phyloP scores from a whole-genome alignment of 2,888 invertebrate species.

The Megamerina dolium region DNA sequence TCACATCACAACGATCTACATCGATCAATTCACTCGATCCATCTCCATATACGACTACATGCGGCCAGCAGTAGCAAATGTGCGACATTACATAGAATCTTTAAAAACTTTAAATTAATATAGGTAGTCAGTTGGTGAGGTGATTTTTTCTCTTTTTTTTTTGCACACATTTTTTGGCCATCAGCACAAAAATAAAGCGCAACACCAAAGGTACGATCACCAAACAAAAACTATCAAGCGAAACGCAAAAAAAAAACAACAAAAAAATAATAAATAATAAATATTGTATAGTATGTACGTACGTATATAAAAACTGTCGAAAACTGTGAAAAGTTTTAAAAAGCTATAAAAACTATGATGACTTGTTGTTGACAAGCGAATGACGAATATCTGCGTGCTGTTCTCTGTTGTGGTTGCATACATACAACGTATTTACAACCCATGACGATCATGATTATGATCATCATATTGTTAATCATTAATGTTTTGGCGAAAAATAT shows the following conservation, averaged over 20 bases:
- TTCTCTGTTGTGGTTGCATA: too few relatives aligned
- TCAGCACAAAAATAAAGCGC: too few relatives aligned
- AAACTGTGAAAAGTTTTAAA: constrained; percentile 21
- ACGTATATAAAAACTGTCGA: constrained; percentile 23
- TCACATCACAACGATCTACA: too few relatives aligned
- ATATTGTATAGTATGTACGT: too few relatives aligned
- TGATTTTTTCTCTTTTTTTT: too few relatives aligned
- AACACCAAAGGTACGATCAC: too few relatives aligned
- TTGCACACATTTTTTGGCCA: too few relatives aligned
- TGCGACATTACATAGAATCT: constrained; percentile 11
- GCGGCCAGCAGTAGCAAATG: neutral
- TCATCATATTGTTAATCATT: too few relatives aligned
- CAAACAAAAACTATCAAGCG: constrained; percentile 21
- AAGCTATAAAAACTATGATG: constrained; percentile 28
- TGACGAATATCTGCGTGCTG: constrained; percentile 39
- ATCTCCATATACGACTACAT: neutral
- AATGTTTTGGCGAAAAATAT: too few relatives aligned
- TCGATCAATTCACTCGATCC: neutral
- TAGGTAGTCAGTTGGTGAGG: too few relatives aligned
- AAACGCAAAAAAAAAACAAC: constrained; percentile 25
- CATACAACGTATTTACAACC: too few relatives aligned
- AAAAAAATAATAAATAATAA: constrained; percentile 18
- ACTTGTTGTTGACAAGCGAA: constrained; percentile 36
- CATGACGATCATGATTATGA: too few relatives aligned
- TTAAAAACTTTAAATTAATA: constrained; percentile 41